Conservation (phyloP, 1,140 invertebrate species). For the Oryctes rhinoceros region DNA sequence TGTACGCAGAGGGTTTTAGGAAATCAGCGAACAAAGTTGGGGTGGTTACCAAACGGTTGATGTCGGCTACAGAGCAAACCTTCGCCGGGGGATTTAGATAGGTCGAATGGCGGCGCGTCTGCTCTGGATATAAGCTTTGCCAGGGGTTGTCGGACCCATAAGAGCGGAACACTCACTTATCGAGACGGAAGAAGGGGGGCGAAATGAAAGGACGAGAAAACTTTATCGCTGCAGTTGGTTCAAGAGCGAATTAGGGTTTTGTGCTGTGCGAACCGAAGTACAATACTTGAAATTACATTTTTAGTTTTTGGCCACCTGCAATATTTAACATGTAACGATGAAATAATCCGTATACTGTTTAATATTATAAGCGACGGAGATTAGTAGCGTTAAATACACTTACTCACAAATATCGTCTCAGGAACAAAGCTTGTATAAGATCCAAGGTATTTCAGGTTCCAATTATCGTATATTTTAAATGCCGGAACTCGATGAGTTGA, state of each 20-base stretch:
- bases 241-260: background rate
- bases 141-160: constrained; percentile 17
- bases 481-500: no score
- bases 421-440: no score
- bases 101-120: constrained; percentile 7
- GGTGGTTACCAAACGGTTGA: constrained; percentile 15
- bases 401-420: no score
- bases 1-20: background rate
- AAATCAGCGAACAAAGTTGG: constrained; percentile 10
- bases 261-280: background rate
- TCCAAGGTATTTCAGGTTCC: no score
- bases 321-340: background rate
- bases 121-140: constrained; percentile 11
- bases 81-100: constrained; percentile 22
- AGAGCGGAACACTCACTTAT: constrained; percentile 33
- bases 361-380: no score
- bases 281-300: background rate
- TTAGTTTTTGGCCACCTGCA: background rate
- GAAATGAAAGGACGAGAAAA: constrained; percentile 27
- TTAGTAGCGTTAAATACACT: no score
- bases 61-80: background rate
- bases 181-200: constrained; percentile 17
- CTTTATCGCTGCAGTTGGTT: constrained; percentile 11
- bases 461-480: no score
- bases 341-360: background rate